Evolutionary conservation across 2,888 invertebrate genomes (phyloP), one percentile per base, ranked within the genome.

Genomic region (Rhagophthalmus giganteus): DNA sequence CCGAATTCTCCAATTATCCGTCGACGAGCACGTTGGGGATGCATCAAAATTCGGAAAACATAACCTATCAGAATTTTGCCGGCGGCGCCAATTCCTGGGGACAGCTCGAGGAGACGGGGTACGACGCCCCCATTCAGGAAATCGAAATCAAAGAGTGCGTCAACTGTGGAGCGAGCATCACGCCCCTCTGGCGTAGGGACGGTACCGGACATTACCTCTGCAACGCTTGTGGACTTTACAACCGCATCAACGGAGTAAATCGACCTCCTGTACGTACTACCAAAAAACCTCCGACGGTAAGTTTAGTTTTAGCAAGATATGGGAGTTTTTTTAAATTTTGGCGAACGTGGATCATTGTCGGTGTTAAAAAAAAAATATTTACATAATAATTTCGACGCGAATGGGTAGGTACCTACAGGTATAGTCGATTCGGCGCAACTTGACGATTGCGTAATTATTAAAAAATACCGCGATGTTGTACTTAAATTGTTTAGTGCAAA

Each of bases 191-290:
- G 92, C 80, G 92, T 48, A 79, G 91, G 60, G 93, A 94, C 74
- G 88, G 88, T 50, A 88, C 88, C 24, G 91, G 91, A 6, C 88
- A 91, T 72, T 90, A 89, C 70, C 79, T 91, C 57, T 94, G 94
- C 77, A 91, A 91, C 74, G 90, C 90, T 34, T 94, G 94, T 71
- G 84, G 80, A 24, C 72, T 80, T 35, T 81, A 79, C 69, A 78
- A 74, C 68, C 78, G 81, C 71, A 82, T 81, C 75, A 82, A 83
- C 73, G 82, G 82, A 62, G 80, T 88, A 71, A 90, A 90, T 77
- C 79, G 92, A 59, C 90, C 90, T 49, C 79, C 86, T 53, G 85
- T 88, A 69, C 80, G 83, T 42, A 82, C 83, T 67, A 82, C 83
- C 70, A 78, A 82, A 62, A 85, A 85, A 72, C 81, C 82, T 46